phyloP scores from a whole-genome alignment of 2,113 vertebrate species.

The Rhinogobius similis region DNA sequence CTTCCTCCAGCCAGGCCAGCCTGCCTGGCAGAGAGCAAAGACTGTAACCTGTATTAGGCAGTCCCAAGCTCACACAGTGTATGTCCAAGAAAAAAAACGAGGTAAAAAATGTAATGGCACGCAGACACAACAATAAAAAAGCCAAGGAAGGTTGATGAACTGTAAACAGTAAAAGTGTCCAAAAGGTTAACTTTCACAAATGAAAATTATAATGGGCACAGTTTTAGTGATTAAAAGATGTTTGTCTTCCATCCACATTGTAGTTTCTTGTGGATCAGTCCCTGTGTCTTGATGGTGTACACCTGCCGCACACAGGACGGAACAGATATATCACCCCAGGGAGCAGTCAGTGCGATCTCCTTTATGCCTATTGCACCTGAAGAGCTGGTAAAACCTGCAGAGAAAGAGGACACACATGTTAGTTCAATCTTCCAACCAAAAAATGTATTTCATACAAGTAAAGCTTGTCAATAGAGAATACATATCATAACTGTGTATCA shows the following conservation, averaged over 20 bases:
- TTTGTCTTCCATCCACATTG: constrained; percentile 11
- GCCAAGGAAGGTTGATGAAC: constrained; percentile 9
- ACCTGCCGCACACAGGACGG: constrained; percentile 40
- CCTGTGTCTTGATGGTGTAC: constrained; percentile 10
- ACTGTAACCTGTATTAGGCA: constrained; percentile 21
- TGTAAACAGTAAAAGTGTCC: constrained; percentile 18
- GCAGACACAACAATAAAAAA: constrained; percentile 19
- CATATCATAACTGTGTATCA: not conserved
- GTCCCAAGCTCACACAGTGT: constrained; percentile 19
- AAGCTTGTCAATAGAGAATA: not conserved
- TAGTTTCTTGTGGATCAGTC: constrained; percentile 20
- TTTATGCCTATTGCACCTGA: constrained; percentile 58
- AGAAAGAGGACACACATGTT: constrained; percentile 24
- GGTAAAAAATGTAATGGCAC: not conserved
- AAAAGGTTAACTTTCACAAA: constrained; percentile 27
- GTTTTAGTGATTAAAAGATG: constrained; percentile 10
- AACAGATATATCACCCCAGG: constrained; percentile 64
- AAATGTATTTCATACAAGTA: not conserved
- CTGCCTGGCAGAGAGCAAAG: constrained; percentile 51
- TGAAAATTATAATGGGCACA: constrained; percentile 4
- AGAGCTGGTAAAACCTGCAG: constrained; percentile 64
- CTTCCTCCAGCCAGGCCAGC: constrained; percentile 56
- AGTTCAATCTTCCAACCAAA: not conserved
- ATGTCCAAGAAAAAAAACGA: constrained; percentile 12
- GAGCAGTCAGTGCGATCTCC: constrained; percentile 57